A percentile compares a stretch with the other conserved stretches of the same genome.
These are phyloP conservation scores for Protosalanx chinensis DNA, from an alignment of 2,797 vertebrate species.

Conservation along the genomic window DNA sequence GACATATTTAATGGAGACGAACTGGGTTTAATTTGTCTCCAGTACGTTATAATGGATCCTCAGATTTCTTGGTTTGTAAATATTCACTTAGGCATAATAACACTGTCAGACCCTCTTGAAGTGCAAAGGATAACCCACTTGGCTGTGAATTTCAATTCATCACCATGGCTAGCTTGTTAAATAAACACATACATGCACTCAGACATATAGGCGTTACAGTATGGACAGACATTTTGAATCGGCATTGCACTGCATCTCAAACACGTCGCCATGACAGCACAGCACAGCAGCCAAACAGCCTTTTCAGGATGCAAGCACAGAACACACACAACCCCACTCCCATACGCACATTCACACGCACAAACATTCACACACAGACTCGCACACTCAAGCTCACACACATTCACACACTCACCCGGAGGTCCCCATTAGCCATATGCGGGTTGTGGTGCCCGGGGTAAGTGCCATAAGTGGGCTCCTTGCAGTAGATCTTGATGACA, in stretches of 20 bases:
- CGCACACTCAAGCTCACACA: background rate
- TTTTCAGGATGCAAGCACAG: background rate
- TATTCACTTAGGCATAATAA: conserved; percentile 5
- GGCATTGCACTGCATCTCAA: too few relatives aligned
- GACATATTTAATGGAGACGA: conserved; percentile 8
- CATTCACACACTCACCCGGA: conserved; percentile 75
- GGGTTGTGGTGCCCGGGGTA: conserved; percentile 82
- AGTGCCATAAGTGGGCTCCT: conserved; percentile 89
- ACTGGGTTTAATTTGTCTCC: conserved; percentile 14
- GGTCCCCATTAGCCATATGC: conserved; percentile 91
- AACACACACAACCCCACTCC: conserved; percentile 1
- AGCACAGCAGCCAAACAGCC: background rate
- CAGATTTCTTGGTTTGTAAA: conserved; percentile 24
- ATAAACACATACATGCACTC: background rate
- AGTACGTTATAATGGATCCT: conserved; percentile 19
- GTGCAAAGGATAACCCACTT: background rate
- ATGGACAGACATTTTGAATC: background rate
- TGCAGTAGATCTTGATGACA: conserved; percentile 96
- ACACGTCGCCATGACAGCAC: background rate
- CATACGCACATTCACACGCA: background rate
- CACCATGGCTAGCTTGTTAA: background rate
- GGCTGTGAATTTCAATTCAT: background rate
- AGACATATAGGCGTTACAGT: background rate
- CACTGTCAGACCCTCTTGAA: background rate
- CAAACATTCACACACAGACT: background rate